Percentiles rank a stretch among this genome's conserved stretches.
phyloP scores from a whole-genome alignment of 1,140 invertebrate genomes.

The Ceratina japonica region DNA sequence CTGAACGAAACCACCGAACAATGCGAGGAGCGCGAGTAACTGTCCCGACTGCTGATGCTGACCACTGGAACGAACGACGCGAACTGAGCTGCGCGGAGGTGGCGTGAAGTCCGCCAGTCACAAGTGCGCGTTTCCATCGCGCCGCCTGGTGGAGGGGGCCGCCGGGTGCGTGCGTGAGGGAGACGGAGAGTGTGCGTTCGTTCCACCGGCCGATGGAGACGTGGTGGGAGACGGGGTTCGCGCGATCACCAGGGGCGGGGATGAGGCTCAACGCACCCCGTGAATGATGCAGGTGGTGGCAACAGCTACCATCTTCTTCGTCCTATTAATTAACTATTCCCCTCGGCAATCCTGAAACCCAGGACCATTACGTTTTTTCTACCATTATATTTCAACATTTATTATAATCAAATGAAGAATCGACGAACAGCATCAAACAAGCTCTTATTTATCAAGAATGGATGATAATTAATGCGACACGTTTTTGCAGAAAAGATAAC shows the following conservation, averaged over 20 bases:
- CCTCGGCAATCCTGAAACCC: not conserved
- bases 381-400: not conserved
- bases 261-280: slow-evolving; percentile 47
- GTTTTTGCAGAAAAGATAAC: too few species aligned
- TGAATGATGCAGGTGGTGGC: slow-evolving; percentile 59
- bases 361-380: not conserved
- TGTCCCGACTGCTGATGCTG: slow-evolving; percentile 54
- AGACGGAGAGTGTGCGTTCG: slow-evolving; percentile 20
- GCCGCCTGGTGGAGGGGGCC: slow-evolving; percentile 22
- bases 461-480: too few species aligned
- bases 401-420: too few species aligned
- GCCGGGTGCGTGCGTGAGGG: not conserved
- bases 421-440: too few species aligned
- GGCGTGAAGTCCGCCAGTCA: slow-evolving; percentile 60
- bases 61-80: slow-evolving; percentile 66
- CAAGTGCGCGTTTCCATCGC: slow-evolving; percentile 42
- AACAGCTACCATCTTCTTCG: slow-evolving; percentile 34
- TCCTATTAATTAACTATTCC: slow-evolving; percentile 26
- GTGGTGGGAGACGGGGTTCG: slow-evolving; percentile 14
- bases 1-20: not conserved
- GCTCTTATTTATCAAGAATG: too few species aligned
- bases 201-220: slow-evolving; percentile 31
- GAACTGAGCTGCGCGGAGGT: slow-evolving; percentile 70
- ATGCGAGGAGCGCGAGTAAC: not conserved
- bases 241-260: slow-evolving; percentile 47